Evolutionary conservation across 2,888 invertebrate genomes (phyloP).

Genomic region (Isoperla grammatica): DNA sequence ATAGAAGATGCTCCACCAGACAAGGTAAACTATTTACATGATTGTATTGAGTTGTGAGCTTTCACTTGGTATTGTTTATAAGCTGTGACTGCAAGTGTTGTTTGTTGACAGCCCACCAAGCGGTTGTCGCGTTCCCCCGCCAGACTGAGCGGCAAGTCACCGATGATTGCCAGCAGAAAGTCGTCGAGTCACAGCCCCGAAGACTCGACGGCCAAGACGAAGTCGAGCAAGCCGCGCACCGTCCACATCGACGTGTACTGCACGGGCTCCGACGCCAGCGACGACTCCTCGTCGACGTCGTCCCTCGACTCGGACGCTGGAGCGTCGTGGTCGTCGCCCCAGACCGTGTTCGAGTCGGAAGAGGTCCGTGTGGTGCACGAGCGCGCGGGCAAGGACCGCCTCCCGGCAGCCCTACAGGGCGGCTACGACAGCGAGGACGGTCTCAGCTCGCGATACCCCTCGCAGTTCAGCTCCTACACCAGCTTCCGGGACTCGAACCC

Average conservation of each 20-base stretch:
- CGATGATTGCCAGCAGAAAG: constrained; percentile 32
- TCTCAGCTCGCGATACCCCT: constrained; percentile 57
- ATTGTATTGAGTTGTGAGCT: no score
- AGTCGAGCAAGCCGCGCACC: constrained; percentile 52
- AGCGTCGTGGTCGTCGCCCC: constrained; percentile 48
- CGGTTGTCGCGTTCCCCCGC: constrained; percentile 37
- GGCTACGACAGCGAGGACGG: constrained; percentile 34
- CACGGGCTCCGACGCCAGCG: constrained; percentile 54
- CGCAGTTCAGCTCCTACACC: constrained; percentile 53
- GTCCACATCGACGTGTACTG: constrained; percentile 72
- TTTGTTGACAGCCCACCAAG: constrained; percentile 18
- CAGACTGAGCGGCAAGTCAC: constrained; percentile 33
- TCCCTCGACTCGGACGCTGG: constrained; percentile 18
- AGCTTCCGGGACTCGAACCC: constrained; percentile 39
- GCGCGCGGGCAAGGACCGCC: constrained; percentile 42
- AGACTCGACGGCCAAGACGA: constrained; percentile 10
- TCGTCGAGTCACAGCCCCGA: constrained; percentile 19
- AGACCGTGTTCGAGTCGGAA: constrained; percentile 59
- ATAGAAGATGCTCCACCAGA: background rate
- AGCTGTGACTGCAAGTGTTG: no score
- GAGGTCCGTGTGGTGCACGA: constrained; percentile 56
- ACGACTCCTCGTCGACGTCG: constrained; percentile 38
- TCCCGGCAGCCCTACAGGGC: constrained; percentile 44
- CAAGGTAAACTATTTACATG: no score
- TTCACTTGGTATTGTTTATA: no score